Conservation (phyloP, 1,140 invertebrate species). For the Drepana arcuata region DNA sequence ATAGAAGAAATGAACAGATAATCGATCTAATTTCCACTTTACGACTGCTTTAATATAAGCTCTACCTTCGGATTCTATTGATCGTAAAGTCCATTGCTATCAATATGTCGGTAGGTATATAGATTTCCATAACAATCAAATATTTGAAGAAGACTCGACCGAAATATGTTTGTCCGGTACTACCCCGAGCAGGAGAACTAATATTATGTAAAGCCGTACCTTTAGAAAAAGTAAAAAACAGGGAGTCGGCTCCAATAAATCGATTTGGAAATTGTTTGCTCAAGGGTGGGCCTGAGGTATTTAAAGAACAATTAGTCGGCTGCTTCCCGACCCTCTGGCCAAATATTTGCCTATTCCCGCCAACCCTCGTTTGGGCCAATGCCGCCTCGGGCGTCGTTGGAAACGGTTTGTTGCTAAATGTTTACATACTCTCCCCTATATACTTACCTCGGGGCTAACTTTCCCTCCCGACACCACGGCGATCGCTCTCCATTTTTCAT, state of each 20-base stretch:
- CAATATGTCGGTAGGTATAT: no score
- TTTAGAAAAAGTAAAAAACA: slow-evolving; percentile 32
- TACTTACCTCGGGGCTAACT: slow-evolving; percentile 19
- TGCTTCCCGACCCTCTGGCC: slow-evolving; percentile 58
- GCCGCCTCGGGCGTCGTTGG: slow-evolving; percentile 52
- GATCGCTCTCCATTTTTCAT: no score
- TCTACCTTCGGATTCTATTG: no score
- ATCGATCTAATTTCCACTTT: no score
- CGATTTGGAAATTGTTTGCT: slow-evolving; percentile 57
- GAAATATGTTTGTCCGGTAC: slow-evolving; percentile 37
- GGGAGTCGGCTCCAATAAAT: slow-evolving; percentile 48
- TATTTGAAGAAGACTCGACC: slow-evolving; percentile 23
- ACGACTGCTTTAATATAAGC: no score
- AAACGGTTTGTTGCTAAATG: slow-evolving; percentile 54
- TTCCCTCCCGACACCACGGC: slow-evolving; percentile 36
- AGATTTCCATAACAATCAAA: slow-evolving; percentile 16
- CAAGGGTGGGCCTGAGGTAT: slow-evolving; percentile 53
- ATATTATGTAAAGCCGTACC: slow-evolving; percentile 11
- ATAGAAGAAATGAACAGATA: no score
- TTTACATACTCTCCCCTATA: slow-evolving; percentile 50
- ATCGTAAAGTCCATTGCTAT: no score
- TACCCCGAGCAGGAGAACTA: slow-evolving; percentile 13
- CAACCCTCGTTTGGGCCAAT: slow-evolving; percentile 55
- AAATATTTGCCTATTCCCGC: slow-evolving; percentile 67
- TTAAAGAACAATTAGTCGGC: slow-evolving; percentile 69